Conservation (phyloP, 2,888 invertebrate genomes). For the Philonicus albiceps region DNA sequence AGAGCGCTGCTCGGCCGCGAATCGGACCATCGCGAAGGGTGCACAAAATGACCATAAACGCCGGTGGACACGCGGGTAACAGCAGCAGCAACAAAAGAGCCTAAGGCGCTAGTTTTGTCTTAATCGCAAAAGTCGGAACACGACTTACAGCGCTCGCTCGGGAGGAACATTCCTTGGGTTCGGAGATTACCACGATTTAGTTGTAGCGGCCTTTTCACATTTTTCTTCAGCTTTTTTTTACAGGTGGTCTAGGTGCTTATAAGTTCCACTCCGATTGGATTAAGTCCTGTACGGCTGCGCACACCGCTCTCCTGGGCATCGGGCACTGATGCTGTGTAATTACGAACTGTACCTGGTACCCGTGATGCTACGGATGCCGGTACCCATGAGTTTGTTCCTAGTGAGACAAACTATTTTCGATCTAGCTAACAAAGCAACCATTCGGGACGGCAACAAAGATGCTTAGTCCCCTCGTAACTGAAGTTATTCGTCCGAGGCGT, state of each 20-base stretch:
- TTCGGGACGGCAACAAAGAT: background rate
- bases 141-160: constrained; percentile 40
- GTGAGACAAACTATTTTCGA: constrained; percentile 32
- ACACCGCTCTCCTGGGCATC: background rate
- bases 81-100: constrained; percentile 28
- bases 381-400: background rate
- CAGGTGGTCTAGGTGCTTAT: constrained; percentile 21
- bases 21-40: constrained; percentile 22
- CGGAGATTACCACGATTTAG: constrained; percentile 43
- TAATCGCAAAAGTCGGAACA: constrained; percentile 44
- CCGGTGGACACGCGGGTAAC: constrained; percentile 35
- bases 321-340: constrained; percentile 10
- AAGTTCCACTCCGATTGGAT: constrained; percentile 17
- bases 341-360: background rate
- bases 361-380: background rate
- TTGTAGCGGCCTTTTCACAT: constrained; percentile 31
- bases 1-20: background rate
- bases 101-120: constrained; percentile 46
- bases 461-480: background rate
- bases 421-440: constrained; percentile 11
- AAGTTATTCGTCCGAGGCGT: background rate
- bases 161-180: constrained; percentile 41
- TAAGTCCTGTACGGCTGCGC: background rate
- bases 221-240: constrained; percentile 25
- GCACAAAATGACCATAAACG: constrained; percentile 39